phyloP scores from a whole-genome alignment of 2,888 invertebrate species.

The Phytoseiulus persimilis region DNA sequence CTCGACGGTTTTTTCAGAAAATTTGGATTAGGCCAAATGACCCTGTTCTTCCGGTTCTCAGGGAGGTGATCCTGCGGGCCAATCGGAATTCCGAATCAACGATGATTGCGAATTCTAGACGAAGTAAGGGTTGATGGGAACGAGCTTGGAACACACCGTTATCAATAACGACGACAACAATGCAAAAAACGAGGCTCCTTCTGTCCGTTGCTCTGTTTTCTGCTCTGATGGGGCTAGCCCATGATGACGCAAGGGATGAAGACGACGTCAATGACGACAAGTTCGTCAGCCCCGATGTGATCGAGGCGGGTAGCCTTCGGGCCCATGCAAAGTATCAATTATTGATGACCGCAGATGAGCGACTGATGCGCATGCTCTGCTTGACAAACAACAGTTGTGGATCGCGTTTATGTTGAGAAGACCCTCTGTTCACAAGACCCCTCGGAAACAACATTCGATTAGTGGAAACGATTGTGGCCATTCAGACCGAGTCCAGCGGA shows the following conservation, averaged over 20 bases:
- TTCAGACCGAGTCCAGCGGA: neutral
- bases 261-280: neutral
- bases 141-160: no score
- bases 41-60: no score
- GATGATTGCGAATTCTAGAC: no score
- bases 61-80: no score
- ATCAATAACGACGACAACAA: no score
- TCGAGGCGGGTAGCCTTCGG: neutral
- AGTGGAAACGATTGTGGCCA: neutral
- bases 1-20: no score
- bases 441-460: neutral
- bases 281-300: neutral
- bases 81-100: no score
- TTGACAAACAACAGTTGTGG: neutral
- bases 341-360: neutral
- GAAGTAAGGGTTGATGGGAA: no score
- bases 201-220: neutral
- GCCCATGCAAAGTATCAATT: neutral
- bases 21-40: no score
- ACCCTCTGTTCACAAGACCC: neutral
- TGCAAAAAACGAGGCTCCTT: no score
- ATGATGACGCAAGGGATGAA: neutral
- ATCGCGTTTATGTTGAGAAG: neutral
- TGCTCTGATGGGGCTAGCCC: neutral
- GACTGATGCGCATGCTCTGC: neutral